Evolutionary conservation across 2,888 invertebrate species (phyloP).

Genomic region (Tachystola acroxantha): DNA sequence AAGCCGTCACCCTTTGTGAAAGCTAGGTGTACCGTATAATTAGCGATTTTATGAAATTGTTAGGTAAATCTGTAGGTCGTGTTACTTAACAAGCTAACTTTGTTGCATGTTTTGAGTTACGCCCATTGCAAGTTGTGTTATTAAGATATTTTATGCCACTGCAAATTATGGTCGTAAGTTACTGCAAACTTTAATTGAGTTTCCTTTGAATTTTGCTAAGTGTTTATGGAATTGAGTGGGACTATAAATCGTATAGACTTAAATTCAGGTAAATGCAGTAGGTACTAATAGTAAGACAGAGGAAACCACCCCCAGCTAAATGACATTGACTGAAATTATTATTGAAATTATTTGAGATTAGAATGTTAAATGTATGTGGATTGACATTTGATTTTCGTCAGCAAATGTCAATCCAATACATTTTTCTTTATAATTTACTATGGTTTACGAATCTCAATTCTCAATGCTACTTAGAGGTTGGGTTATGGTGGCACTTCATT

Average conservation of each 20-base stretch:
- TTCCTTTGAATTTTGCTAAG: conserved; percentile 9
- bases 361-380: too few relatives aligned
- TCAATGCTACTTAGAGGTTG: too few relatives aligned
- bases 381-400: too few relatives aligned
- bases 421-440: too few relatives aligned
- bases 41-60: conserved; percentile 72
- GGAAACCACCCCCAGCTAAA: too few relatives aligned
- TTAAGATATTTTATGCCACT: conserved; percentile 16
- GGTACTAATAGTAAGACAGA: too few relatives aligned
- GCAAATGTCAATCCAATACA: too few relatives aligned
- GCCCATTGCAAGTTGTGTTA: conserved; percentile 24
- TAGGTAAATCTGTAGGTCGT: conserved; percentile 58
- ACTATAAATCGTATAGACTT: not conserved
- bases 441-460: too few relatives aligned
- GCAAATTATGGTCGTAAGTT: conserved; percentile 7
- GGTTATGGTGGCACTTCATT: too few relatives aligned
- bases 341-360: too few relatives aligned
- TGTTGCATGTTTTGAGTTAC: conserved; percentile 28
- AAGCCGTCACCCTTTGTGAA: conserved; percentile 56
- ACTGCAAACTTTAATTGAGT: conserved; percentile 5
- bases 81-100: conserved; percentile 32
- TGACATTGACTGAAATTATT: too few relatives aligned
- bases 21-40: conserved; percentile 67
- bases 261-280: not conserved
- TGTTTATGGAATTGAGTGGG: conserved; percentile 10